Conservation (phyloP, 92 coral and sea anemone genomes). For the Porites cylindrica region DNA sequence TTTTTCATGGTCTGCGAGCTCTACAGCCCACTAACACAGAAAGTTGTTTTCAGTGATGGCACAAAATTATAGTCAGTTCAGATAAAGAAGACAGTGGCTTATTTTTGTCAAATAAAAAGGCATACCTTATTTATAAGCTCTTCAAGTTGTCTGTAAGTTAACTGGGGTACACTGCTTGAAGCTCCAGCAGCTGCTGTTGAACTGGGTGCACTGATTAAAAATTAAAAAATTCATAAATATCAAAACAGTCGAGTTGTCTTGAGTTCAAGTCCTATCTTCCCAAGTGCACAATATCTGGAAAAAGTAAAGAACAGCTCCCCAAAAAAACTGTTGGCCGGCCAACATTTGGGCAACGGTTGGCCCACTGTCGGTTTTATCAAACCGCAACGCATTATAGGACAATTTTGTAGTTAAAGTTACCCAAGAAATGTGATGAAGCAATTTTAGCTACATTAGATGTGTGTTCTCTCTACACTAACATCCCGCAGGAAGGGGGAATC, state of each 20-base stretch:
- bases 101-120: neutral
- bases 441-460: too few species aligned
- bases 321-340: too few species aligned
- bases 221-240: neutral
- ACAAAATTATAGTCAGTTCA: neutral
- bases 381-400: too few species aligned
- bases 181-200: conserved; percentile 30
- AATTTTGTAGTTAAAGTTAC: too few species aligned
- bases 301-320: too few species aligned
- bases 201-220: conserved; percentile 1
- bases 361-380: too few species aligned
- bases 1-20: conserved; percentile 88
- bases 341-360: too few species aligned
- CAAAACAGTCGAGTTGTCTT: neutral
- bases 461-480: too few species aligned
- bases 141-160: conserved; percentile 94
- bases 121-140: conserved; percentile 94
- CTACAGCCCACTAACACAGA: conserved; percentile 85
- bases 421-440: too few species aligned
- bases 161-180: conserved; percentile 65
- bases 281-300: too few species aligned
- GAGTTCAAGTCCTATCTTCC: neutral
- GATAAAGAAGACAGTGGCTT: neutral
- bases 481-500: too few species aligned
- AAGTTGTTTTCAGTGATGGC: neutral